These are phyloP conservation scores for Diarsia mendica DNA, from an alignment of 2,888 invertebrate species.

Conservation along the genomic window DNA sequence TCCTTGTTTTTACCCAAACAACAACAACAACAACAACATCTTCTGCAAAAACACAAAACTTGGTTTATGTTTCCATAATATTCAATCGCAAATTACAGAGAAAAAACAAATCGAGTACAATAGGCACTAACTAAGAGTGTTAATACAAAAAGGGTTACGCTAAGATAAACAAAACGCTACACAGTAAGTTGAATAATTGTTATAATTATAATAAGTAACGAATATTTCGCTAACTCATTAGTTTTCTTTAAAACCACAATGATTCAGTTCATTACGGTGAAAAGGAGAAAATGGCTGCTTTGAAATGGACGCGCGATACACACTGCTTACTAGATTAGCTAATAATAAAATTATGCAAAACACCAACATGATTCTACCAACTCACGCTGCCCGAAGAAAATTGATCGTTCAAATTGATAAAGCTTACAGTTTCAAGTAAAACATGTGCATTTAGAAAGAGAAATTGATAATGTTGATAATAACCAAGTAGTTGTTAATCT, in stretches of 20 bases:
- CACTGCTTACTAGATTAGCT: slow-evolving; percentile 30
- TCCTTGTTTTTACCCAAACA: too few species aligned
- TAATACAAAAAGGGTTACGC: background rate
- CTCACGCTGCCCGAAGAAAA: slow-evolving; percentile 27
- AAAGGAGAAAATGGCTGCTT: slow-evolving; percentile 73
- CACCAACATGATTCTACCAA: slow-evolving; percentile 28
- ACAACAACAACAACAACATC: too few species aligned
- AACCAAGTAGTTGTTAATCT: slow-evolving; percentile 45
- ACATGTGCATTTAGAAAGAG: slow-evolving; percentile 56
- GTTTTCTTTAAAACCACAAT: slow-evolving; percentile 62
- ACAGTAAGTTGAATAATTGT: background rate
- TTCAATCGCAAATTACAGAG: background rate
- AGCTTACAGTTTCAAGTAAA: slow-evolving; percentile 47
- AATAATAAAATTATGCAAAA: slow-evolving; percentile 63
- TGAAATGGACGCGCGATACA: slow-evolving; percentile 46
- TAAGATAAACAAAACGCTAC: background rate
- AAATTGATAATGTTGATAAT: slow-evolving; percentile 57
- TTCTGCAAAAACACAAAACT: background rate
- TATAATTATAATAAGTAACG: background rate
- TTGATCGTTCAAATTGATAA: slow-evolving; percentile 48
- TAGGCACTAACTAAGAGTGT: background rate
- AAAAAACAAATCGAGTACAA: background rate
- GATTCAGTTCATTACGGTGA: slow-evolving; percentile 76
- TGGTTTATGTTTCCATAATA: background rate
- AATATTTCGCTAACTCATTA: slow-evolving; percentile 45